Evolutionary conservation across 1,140 invertebrate species (phyloP), one percentile per base, ranked within the genome.

Genomic region (Heliconius himera): DNA sequence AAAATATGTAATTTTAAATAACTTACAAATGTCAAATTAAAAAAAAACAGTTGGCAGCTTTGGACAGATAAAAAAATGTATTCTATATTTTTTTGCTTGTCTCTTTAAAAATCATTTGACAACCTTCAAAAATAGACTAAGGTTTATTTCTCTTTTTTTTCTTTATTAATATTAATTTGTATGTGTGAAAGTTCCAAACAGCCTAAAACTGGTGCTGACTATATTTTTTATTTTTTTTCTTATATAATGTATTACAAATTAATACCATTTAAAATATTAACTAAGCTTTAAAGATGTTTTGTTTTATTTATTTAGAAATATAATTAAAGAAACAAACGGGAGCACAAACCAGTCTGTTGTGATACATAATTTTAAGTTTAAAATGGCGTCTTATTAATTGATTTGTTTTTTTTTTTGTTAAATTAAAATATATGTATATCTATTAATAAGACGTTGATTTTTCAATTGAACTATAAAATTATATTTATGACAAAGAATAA

Each of bases 281-380:
- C 81, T 86, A 86, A 89, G 88, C 86, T 88, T 91, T 90, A 88
- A 89, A 86, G 81, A 73, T 73, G 22, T 76, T 81, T 74, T 81
- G 85, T 80, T 87, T 85, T 85, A 86, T 85, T 85, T 81, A 88
- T 79, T 87, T 82, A 77, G 72, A 77, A 73, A 73, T 73, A 81
- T 66, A 49, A 81, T 60, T 74, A 70, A 81, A 78, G 60, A 74
- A 75, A 60, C 70, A 88, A 88, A 87, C 86, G 88, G 87, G 84
- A 91, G 88, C 87, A 91, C 88, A 90, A 92, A 92, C 90, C 87
- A 90, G 85, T 91, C 88, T 90, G 88, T 94, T 94, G 92, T 94
- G 92, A 94, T 94, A 94, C 87, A 91, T 93, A 91, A 91, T 91
- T 93, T 88, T 93, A 93, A 94, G 90, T 89, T 88, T 89, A 74